phyloP scores from a whole-genome alignment of 2,888 invertebrate genomes.

The Crossocerus cetratus region DNA sequence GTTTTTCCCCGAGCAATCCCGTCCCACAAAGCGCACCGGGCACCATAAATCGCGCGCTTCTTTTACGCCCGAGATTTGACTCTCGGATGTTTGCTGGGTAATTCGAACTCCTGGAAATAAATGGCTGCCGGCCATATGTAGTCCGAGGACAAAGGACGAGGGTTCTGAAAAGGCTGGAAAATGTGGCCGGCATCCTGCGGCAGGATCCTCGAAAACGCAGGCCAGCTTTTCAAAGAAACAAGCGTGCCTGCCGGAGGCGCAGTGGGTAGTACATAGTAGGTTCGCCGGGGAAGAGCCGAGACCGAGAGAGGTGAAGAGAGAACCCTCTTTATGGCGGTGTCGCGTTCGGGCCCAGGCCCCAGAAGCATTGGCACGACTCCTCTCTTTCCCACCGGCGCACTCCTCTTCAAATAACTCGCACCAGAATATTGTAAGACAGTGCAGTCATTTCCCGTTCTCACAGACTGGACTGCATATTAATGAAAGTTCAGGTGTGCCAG shows the following conservation, averaged over 20 bases:
- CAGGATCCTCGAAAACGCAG: background rate
- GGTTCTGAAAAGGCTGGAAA: conserved; percentile 15
- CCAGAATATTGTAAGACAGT: no score
- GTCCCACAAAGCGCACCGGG: background rate
- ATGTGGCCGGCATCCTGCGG: conserved; percentile 16
- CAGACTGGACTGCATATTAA: no score
- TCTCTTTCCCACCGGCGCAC: background rate
- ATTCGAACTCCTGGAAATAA: background rate
- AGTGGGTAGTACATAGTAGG: no score
- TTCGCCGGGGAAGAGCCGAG: conserved; percentile 24
- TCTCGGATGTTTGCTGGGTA: background rate
- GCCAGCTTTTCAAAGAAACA: conserved; percentile 14
- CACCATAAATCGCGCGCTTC: background rate
- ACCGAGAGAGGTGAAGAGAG: conserved; percentile 8
- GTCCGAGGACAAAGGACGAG: background rate
- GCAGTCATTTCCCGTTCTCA: no score
- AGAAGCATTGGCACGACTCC: conserved; percentile 7
- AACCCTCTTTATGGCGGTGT: conserved; percentile 11
- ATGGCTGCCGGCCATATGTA: background rate
- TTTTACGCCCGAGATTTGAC: background rate
- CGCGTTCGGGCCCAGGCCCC: background rate
- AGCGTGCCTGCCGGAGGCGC: background rate
- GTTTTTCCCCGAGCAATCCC: background rate
- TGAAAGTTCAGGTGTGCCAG: no score
- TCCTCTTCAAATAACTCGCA: background rate